phyloP scores from a whole-genome alignment of 2,797 vertebrate genomes.

The Avahi laniger region DNA sequence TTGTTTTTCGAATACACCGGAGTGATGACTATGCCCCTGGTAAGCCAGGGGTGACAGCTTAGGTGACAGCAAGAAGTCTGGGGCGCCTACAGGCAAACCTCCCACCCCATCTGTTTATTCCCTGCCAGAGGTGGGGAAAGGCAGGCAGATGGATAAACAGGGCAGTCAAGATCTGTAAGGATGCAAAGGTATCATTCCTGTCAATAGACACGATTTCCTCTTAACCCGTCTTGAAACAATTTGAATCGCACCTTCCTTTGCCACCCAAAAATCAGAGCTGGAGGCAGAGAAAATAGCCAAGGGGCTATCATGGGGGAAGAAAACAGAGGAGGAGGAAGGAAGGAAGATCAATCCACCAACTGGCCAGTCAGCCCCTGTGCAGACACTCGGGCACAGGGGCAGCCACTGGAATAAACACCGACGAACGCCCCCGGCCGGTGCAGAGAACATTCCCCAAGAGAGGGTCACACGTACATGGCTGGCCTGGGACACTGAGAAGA shows the following conservation, averaged over 20 bases:
- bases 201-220: background rate
- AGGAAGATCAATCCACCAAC: background rate
- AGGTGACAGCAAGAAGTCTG: background rate
- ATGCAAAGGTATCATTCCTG: background rate
- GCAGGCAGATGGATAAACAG: background rate
- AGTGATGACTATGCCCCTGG: background rate
- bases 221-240: background rate
- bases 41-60: background rate
- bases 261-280: background rate
- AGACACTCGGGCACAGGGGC: accelerated
- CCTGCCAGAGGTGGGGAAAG: background rate
- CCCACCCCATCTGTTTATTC: background rate
- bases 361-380: background rate
- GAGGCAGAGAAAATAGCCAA: background rate
- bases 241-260: background rate
- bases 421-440: background rate
- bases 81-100: background rate
- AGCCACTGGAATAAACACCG: background rate
- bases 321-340: background rate
- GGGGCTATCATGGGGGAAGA: accelerated
- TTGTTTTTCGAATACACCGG: background rate
- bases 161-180: background rate
- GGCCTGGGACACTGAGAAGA: background rate
- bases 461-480: background rate
- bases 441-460: background rate